These are phyloP conservation scores for Centropyge bicolor DNA, from an alignment of 2,797 vertebrate genomes.

Conservation along the genomic window DNA sequence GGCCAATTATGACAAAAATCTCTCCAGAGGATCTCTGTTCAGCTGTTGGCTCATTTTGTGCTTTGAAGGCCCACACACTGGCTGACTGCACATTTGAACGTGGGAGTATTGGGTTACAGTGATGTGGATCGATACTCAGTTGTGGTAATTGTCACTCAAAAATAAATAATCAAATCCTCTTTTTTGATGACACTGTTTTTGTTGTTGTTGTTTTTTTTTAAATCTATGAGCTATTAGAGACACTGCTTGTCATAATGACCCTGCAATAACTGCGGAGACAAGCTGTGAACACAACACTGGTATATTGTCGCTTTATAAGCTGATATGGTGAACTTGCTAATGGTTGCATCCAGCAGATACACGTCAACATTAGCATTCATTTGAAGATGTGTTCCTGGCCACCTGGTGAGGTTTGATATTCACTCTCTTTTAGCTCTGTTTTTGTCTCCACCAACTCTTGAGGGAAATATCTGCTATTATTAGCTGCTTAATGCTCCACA, in stretches of 20 bases:
- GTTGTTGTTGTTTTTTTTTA: background rate
- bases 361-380: background rate
- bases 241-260: background rate
- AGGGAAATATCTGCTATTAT: background rate
- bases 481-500: background rate
- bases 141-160: conserved; percentile 29
- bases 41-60: conserved; percentile 46
- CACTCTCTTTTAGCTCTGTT: conserved; percentile 3
- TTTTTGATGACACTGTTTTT: conserved; percentile 4
- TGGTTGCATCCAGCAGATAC: background rate
- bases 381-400: background rate
- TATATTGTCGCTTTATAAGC: background rate
- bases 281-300: background rate
- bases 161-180: conserved; percentile 12
- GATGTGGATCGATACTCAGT: conserved; percentile 35
- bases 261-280: background rate
- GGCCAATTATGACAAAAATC: conserved; percentile 62
- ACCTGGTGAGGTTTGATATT: background rate
- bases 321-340: background rate
- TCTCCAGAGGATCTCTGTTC: conserved; percentile 51
- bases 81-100: conserved; percentile 34
- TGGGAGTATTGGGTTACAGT: background rate
- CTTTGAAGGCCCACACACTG: conserved; percentile 50
- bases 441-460: background rate
- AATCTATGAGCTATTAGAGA: background rate